phyloP scores from a whole-genome alignment of 2,888 invertebrate species.

The Magallana nippona region DNA sequence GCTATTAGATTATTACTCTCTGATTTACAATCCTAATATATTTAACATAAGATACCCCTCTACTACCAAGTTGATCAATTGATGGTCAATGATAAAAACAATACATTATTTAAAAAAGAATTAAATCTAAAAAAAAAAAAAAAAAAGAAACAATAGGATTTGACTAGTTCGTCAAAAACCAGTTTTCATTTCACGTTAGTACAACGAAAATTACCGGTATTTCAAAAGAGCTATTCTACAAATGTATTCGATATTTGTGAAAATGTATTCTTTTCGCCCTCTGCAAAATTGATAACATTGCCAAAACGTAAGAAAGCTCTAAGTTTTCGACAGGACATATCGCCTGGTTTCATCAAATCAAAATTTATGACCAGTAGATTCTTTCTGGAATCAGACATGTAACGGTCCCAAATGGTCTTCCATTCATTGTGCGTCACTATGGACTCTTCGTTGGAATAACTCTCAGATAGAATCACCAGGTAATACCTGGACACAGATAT shows the following conservation, averaged over 20 bases:
- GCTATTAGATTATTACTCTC: too few species aligned
- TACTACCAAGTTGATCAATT: too few species aligned
- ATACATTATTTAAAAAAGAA: too few species aligned
- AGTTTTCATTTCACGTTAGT: too few species aligned
- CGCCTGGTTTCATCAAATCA: background rate
- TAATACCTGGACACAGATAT: background rate
- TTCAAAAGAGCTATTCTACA: too few species aligned
- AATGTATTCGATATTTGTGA: background rate
- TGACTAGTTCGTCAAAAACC: too few species aligned
- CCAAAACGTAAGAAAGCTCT: background rate
- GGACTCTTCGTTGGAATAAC: background rate
- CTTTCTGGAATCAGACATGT: background rate
- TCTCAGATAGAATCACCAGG: background rate
- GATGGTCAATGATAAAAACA: too few species aligned
- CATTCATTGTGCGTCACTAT: background rate
- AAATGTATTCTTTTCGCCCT: conserved; percentile 1
- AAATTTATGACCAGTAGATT: background rate
- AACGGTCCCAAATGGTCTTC: background rate
- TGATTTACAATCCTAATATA: too few species aligned
- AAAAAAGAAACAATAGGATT: too few species aligned
- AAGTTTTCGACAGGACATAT: background rate
- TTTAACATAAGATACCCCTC: too few species aligned
- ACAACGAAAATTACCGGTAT: too few species aligned
- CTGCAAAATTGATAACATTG: background rate
- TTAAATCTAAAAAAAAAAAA: too few species aligned